A percentile compares a stretch with the other conserved stretches of the same genome.
phyloP scores from a whole-genome alignment of 2,888 invertebrate species.

The Tinea trinotella region DNA sequence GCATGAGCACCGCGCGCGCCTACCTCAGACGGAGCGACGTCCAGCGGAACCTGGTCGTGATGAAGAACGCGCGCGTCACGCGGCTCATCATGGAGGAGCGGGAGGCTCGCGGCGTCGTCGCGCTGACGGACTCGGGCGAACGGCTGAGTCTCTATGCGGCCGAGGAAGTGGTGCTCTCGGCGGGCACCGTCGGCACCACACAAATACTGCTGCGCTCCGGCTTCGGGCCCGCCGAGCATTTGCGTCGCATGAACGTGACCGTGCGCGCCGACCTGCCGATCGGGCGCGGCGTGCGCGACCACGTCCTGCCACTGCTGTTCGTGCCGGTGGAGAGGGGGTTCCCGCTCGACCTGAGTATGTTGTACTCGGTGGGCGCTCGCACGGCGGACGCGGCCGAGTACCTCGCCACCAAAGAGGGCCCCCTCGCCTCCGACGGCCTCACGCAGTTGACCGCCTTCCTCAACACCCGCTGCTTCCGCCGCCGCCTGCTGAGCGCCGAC shows the following conservation, averaged over 20 bases:
- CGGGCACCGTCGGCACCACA: slow-evolving; percentile 87
- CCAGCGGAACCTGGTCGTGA: slow-evolving; percentile 30
- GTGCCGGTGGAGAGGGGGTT: neutral
- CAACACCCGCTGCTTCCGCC: slow-evolving; percentile 43
- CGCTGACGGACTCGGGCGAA: slow-evolving; percentile 16
- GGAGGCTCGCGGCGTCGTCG: slow-evolving; percentile 36
- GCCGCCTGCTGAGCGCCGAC: slow-evolving; percentile 28
- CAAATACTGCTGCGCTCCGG: slow-evolving; percentile 89
- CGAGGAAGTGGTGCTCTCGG: slow-evolving; percentile 79
- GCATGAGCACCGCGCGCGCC: slow-evolving; percentile 43
- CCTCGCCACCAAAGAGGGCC: slow-evolving; percentile 29
- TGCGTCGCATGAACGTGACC: slow-evolving; percentile 73
- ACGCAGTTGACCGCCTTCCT: slow-evolving; percentile 36
- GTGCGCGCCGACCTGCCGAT: slow-evolving; percentile 77
- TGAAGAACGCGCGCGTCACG: slow-evolving; percentile 36
- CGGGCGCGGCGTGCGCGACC: slow-evolving; percentile 60
- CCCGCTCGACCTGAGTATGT: slow-evolving; percentile 17
- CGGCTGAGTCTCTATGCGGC: slow-evolving; percentile 31
- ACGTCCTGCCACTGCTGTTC: slow-evolving; percentile 14
- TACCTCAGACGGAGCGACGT: slow-evolving; percentile 35
- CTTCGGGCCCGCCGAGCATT: slow-evolving; percentile 76
- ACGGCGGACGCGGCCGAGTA: slow-evolving; percentile 26
- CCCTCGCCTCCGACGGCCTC: slow-evolving; percentile 39
- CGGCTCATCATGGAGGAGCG: slow-evolving; percentile 35
- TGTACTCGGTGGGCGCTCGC: slow-evolving; percentile 22